Evolutionary conservation across 2,113 vertebrate species (phyloP), one percentile per base, ranked within the genome.

Genomic region (Trachemys scripta): DNA sequence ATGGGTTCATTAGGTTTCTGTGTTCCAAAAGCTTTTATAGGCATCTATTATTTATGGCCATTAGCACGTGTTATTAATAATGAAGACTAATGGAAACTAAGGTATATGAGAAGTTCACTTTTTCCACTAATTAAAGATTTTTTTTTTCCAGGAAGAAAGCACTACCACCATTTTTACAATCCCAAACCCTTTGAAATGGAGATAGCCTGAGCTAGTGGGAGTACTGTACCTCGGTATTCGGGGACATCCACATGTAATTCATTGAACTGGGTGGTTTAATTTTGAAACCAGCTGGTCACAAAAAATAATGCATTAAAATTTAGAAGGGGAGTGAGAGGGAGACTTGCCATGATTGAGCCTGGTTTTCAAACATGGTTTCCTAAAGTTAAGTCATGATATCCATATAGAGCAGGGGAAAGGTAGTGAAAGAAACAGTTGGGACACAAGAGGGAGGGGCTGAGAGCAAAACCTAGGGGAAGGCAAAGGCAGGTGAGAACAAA

Each of bases 1-100:
- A 81, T 75, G 82, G 1, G 51, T 95, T 94, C 38, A 90, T 80
- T 24, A 72, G 24, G 14, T 5, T 54, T 85, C 54, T 87, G 53
- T 94, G 56, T 82, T 62, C 53, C 57, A 84, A 94, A 94, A 96
- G 57, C 45, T 94, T 93, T 95, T 96, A 90, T 95, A 87, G 92
- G 1, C 5, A 95, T 94, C 49, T 90, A 87, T 96, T 96, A 91
- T 96, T 97, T 96, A 87, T 96, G 65, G 54, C 51, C 84, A 53
- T 84, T 94, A 94, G 95, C 87, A 85, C 81, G 12, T 84, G 72
- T 91, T 85, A 53, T 51, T 94, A 82, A 84, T 90, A 92, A 47
- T 89, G 88, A 92, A 94, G 56, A 86, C 65, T 93, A 94, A 93
- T 87, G 85, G 12, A 95, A 93, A 85, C 82, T 38, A 65, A 10